phyloP scores from a whole-genome alignment of 2,888 invertebrate species.

The Clivina fossor region DNA sequence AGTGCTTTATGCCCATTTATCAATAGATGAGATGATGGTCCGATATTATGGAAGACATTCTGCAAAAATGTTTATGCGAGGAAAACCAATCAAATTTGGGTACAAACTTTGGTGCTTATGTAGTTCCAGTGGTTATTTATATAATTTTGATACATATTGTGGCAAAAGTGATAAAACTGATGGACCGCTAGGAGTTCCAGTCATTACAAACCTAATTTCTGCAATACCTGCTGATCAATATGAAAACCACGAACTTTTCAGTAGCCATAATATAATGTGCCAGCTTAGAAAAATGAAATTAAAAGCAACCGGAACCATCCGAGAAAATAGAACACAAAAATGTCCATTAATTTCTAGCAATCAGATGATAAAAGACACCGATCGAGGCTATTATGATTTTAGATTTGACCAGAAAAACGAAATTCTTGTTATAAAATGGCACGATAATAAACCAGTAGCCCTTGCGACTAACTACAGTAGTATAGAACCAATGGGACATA shows the following conservation, averaged over 20 bases:
- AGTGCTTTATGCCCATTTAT: constrained; percentile 12
- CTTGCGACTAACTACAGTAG: constrained; percentile 23
- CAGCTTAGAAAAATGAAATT: constrained; percentile 22
- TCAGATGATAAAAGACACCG: constrained; percentile 32
- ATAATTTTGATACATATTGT: constrained; percentile 1
- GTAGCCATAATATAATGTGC: constrained; percentile 15
- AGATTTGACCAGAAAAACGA: constrained; percentile 30
- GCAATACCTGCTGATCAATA: constrained; percentile 25
- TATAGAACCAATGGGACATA: constrained; percentile 24
- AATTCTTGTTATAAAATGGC: constrained; percentile 27
- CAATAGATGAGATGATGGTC: constrained; percentile 37
- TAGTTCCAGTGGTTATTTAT: constrained; percentile 18
- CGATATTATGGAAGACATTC: constrained; percentile 36
- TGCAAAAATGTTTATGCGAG: constrained; percentile 18
- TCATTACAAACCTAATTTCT: background rate
- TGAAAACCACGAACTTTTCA: constrained; percentile 34
- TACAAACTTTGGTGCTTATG: constrained; percentile 31
- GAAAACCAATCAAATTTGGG: constrained; percentile 33
- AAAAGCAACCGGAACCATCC: constrained; percentile 31
- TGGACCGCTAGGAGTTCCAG: constrained; percentile 1
- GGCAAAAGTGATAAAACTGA: constrained; percentile 1
- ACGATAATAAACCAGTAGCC: constrained; percentile 28
- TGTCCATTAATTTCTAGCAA: constrained; percentile 22
- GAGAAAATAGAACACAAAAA: constrained; percentile 31
- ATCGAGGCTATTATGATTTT: constrained; percentile 33